These are phyloP conservation scores for Acanthococcus lagerstroemiae DNA, from an alignment of 2,888 invertebrate genomes.

Conservation along the genomic window DNA sequence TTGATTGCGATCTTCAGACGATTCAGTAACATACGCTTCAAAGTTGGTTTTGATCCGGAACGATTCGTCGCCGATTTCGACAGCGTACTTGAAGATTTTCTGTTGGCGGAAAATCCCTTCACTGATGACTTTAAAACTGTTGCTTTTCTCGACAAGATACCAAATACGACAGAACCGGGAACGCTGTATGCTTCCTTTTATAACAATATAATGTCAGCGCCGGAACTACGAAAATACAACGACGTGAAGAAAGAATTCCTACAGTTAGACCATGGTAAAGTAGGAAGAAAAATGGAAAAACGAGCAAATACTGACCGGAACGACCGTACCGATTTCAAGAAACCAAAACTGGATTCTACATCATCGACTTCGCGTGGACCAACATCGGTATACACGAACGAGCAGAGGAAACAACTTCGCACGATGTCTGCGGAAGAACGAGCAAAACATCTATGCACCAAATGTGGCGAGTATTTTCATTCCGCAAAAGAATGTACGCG, in stretches of 20 bases:
- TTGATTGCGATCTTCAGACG: background rate
- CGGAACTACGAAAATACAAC: background rate
- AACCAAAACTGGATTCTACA: background rate
- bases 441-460: background rate
- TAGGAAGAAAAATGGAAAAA: background rate
- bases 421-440: background rate
- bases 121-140: background rate
- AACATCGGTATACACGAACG: background rate
- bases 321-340: background rate
- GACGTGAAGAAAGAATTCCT: background rate
- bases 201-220: background rate
- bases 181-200: too few relatives aligned
- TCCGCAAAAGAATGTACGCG: background rate
- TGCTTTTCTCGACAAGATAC: background rate
- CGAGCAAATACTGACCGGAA: background rate
- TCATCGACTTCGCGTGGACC: too few relatives aligned
- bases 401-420: background rate
- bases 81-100: background rate
- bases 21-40: background rate
- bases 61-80: background rate
- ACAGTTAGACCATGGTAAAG: background rate
- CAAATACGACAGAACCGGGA: background rate
- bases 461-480: background rate
- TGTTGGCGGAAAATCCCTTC: background rate
- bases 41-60: background rate